Evolutionary conservation across 2,797 vertebrate species (phyloP).

Genomic region (Steatocranus sp.): DNA sequence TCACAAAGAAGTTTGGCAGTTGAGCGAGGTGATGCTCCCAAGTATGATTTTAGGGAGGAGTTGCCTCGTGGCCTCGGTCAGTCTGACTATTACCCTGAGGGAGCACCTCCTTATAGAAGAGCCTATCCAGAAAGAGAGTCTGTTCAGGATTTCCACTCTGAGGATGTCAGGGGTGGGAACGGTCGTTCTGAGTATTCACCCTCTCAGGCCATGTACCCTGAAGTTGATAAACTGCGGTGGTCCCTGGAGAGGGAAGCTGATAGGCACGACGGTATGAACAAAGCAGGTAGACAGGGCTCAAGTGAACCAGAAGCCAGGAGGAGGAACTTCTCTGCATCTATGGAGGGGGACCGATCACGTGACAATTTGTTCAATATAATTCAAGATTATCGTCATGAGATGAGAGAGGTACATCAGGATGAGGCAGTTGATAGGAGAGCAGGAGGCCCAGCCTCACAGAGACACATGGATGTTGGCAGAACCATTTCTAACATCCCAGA

Average conservation of each 20-base stretch:
- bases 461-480: constrained; percentile 1
- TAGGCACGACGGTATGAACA: not conserved
- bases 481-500: constrained; percentile 58
- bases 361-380: constrained; percentile 13
- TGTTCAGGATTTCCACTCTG: constrained; percentile 44
- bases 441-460: not conserved
- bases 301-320: constrained; percentile 22
- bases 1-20: not conserved
- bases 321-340: not conserved
- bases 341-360: not conserved
- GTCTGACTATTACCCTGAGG: not conserved
- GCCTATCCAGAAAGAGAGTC: constrained; percentile 27
- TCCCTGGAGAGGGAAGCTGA: constrained; percentile 31
- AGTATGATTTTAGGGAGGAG: not conserved
- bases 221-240: not conserved
- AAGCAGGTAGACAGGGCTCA: not conserved
- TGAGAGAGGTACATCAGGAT: not conserved
- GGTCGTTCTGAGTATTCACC: not conserved
- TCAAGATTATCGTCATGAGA: constrained; percentile 38
- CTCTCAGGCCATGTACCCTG: not conserved
- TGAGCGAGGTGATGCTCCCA: not conserved
- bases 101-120: constrained; percentile 10
- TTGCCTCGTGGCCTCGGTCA: not conserved
- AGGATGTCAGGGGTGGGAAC: constrained; percentile 26
- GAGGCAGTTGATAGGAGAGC: not conserved